These are phyloP conservation scores for Ailuropoda melanoleuca DNA, from an alignment of 2,113 vertebrate genomes.

Conservation along the genomic window DNA sequence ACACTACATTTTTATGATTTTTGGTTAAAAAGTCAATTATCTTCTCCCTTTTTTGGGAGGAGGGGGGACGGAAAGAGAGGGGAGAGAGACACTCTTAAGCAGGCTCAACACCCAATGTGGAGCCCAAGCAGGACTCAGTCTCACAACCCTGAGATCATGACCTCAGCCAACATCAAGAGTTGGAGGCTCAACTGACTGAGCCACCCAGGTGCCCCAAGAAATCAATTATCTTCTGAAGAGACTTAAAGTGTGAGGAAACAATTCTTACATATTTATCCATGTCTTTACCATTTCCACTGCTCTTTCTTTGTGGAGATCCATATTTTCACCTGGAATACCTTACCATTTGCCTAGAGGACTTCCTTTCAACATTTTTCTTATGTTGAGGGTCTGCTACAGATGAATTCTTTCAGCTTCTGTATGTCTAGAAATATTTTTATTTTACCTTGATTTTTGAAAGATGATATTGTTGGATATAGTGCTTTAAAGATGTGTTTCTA, in stretches of 20 bases:
- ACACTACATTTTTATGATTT: background rate
- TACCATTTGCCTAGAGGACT: background rate
- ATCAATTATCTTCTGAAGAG: background rate
- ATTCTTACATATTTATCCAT: background rate
- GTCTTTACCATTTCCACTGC: background rate
- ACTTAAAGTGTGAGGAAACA: background rate
- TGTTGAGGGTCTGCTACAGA: background rate
- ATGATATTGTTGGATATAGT: background rate
- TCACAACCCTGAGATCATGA: background rate
- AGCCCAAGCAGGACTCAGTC: background rate
- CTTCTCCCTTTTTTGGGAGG: background rate
- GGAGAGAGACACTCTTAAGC: background rate
- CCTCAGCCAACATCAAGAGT: background rate
- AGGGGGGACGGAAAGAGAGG: background rate
- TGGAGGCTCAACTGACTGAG: background rate
- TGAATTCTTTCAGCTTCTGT: background rate
- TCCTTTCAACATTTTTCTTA: background rate
- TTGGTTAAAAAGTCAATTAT: background rate
- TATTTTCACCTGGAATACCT: background rate
- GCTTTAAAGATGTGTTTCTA: background rate
- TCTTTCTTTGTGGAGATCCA: background rate
- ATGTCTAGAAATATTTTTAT: background rate
- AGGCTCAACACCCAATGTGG: background rate
- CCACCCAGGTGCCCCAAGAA: background rate
- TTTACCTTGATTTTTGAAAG: background rate